Percentiles rank a stretch among this genome's conserved stretches.
These are phyloP conservation scores for Heliconius hortense DNA, from an alignment of 2,888 invertebrate genomes.

Conservation along the genomic window DNA sequence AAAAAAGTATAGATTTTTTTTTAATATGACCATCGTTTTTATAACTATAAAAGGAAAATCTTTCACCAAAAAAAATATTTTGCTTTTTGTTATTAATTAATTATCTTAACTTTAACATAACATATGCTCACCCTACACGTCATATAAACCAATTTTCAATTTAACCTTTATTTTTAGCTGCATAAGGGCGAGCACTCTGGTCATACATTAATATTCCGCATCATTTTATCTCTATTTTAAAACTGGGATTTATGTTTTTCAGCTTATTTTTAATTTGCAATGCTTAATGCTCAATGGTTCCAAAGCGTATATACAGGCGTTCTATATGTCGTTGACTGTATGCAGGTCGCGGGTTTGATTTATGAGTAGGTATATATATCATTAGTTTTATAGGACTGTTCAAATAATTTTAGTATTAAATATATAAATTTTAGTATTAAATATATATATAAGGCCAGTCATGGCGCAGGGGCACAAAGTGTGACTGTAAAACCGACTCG, in stretches of 20 bases:
- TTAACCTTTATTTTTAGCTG: conserved; percentile 2
- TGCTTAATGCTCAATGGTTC: conserved; percentile 10
- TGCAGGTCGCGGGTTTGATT: background rate
- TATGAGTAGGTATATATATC: background rate
- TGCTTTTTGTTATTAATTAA: background rate
- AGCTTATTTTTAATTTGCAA: conserved; percentile 28
- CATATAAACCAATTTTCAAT: conserved; percentile 21
- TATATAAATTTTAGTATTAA: background rate
- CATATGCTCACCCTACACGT: background rate
- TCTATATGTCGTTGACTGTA: background rate
- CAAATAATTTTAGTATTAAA: background rate
- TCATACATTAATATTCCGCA: conserved; percentile 20
- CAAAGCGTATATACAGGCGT: background rate
- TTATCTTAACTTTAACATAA: no score
- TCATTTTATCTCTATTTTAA: conserved; percentile 45
- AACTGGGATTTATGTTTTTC: conserved; percentile 47
- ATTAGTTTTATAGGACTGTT: background rate
- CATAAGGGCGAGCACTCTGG: conserved; percentile 18
- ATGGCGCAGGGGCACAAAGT: no score
- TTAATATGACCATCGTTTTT: background rate
- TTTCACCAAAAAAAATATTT: no score
- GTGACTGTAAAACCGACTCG: no score
- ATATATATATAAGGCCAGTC: no score
- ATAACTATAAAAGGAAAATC: background rate
- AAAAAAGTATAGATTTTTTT: no score